Evolutionary conservation across 2,113 vertebrate species (phyloP).

Genomic region (Elaphurus davidianus): DNA sequence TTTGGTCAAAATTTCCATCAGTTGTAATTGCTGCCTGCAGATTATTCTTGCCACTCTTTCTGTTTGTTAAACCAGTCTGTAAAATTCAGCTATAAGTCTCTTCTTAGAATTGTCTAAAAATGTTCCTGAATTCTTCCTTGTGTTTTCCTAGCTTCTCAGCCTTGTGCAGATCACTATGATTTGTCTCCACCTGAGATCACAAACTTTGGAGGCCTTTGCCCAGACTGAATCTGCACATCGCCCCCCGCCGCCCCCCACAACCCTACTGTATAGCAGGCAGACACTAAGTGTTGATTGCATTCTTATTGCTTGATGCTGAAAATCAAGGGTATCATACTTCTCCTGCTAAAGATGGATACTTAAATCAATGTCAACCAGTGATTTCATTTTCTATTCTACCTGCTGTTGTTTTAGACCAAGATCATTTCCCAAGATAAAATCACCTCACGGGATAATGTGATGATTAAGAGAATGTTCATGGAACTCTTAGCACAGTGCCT

Average conservation of each 20-base stretch:
- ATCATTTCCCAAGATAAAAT: too few species aligned
- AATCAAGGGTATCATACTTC: neutral
- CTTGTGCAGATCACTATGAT: neutral
- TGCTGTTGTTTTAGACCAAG: neutral
- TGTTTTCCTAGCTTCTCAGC: neutral
- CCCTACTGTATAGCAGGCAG: too few species aligned
- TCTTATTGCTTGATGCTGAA: neutral
- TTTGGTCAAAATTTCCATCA: too few species aligned
- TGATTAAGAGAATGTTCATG: too few species aligned
- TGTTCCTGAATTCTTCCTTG: neutral
- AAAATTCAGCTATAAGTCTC: neutral
- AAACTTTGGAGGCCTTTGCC: neutral
- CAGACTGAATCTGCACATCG: too few species aligned
- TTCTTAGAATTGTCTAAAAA: neutral
- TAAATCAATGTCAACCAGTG: neutral
- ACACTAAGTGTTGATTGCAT: neutral
- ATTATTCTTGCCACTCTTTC: neutral
- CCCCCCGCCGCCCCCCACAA: fast-evolving
- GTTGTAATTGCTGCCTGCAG: too few species aligned
- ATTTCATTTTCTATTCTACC: neutral
- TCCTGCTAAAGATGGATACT: neutral
- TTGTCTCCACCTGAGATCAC: neutral
- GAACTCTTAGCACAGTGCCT: too few species aligned
- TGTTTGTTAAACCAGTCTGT: neutral
- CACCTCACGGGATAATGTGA: too few species aligned